Percentiles rank a stretch among this genome's conserved stretches.
phyloP scores from a whole-genome alignment of 92 coral and sea anemone species.

The Epizoanthus rinbou region DNA sequence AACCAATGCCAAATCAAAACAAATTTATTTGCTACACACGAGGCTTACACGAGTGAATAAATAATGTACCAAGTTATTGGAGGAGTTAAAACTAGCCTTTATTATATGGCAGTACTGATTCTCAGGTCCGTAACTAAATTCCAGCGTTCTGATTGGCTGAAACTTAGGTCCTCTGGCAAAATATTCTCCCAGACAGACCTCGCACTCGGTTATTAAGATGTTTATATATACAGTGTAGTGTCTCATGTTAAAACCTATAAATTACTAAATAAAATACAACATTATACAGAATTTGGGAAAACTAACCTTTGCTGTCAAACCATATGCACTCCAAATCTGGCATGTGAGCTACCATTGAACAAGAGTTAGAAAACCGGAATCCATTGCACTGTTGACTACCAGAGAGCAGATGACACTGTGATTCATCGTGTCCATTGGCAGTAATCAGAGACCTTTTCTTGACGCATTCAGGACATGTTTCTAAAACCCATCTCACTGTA shows the following conservation, averaged over 20 bases:
- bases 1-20: too few relatives aligned
- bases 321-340: slow-evolving; percentile 91
- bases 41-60: too few relatives aligned
- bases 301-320: slow-evolving; percentile 91
- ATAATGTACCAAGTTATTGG: too few relatives aligned
- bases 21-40: too few relatives aligned
- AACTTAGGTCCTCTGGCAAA: too few relatives aligned
- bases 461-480: slow-evolving; percentile 74
- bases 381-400: slow-evolving; percentile 62
- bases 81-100: not conserved
- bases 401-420: not conserved
- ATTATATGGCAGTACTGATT: not conserved
- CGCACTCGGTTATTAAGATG: too few relatives aligned
- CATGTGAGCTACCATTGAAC: slow-evolving; percentile 88
- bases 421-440: slow-evolving; percentile 15
- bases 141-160: too few relatives aligned
- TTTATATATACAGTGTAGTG: not conserved
- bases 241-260: not conserved
- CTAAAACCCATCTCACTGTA: slow-evolving; percentile 62
- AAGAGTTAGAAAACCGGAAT: slow-evolving; percentile 45
- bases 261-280: too few relatives aligned
- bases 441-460: slow-evolving; percentile 31
- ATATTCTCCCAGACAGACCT: too few relatives aligned
- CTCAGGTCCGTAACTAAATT: too few relatives aligned
- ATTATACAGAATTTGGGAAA: not conserved